Evolutionary conservation across 2,113 vertebrate species (phyloP).

Genomic region (Perca flavescens): DNA sequence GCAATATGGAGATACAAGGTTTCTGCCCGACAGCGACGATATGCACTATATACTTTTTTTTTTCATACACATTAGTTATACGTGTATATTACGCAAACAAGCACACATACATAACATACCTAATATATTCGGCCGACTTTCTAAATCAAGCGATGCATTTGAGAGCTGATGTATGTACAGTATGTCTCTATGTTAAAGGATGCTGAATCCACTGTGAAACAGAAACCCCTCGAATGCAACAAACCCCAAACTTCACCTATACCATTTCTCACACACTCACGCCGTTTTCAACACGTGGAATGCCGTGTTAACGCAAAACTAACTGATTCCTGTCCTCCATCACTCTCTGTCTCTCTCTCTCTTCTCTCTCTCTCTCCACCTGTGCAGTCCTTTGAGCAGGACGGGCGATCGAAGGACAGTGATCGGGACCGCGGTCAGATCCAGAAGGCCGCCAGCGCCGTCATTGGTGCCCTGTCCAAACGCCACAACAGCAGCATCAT

Average conservation of each 20-base stretch:
- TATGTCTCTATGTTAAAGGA: too few species aligned
- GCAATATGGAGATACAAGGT: too few species aligned
- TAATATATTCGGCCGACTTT: too few species aligned
- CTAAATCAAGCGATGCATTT: too few species aligned
- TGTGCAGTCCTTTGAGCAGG: constrained; percentile 88
- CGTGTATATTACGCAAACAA: too few species aligned
- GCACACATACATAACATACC: too few species aligned
- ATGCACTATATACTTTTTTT: too few species aligned
- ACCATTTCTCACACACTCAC: not conserved
- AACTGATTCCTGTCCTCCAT: not conserved
- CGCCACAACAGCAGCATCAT: constrained; percentile 92
- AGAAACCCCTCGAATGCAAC: not conserved
- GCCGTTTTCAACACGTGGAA: not conserved
- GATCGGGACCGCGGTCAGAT: constrained; percentile 84
- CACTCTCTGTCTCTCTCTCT: not conserved
- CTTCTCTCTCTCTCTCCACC: not conserved
- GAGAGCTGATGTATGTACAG: too few species aligned
- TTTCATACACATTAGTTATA: too few species aligned
- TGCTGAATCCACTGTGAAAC: too few species aligned
- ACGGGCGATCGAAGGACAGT: constrained; percentile 82
- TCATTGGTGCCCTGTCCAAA: constrained; percentile 91
- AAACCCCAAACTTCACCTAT: not conserved
- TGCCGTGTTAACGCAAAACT: not conserved
- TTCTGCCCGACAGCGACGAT: too few species aligned
- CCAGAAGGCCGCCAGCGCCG: constrained; percentile 87